Percentiles rank a stretch among this genome's conserved stretches.
phyloP scores from a whole-genome alignment of 2,797 vertebrate species.

The Spheniscus humboldti region DNA sequence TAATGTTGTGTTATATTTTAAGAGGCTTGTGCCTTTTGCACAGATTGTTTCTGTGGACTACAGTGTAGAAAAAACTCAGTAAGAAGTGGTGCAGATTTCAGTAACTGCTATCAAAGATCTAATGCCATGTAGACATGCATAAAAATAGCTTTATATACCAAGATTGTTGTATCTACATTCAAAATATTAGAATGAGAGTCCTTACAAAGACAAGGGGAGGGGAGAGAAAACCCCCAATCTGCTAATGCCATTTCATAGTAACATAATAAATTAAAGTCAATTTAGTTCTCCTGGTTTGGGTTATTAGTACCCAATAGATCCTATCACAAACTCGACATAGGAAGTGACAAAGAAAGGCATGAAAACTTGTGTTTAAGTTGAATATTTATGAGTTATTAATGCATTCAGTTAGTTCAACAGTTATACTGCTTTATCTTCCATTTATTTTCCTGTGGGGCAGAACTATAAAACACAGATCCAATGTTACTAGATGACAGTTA shows the following conservation, averaged over 20 bases:
- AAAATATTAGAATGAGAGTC: not conserved
- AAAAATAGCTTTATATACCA: not conserved
- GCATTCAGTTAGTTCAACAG: not conserved
- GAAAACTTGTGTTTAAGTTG: not conserved
- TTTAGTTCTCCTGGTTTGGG: not conserved
- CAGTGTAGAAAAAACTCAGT: not conserved
- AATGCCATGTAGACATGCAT: not conserved
- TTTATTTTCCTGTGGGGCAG: not conserved
- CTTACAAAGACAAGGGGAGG: not conserved
- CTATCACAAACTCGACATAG: not conserved
- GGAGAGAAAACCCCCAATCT: not conserved
- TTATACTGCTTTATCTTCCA: not conserved
- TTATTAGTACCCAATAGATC: not conserved
- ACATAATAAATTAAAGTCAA: not conserved
- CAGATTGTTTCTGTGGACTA: not conserved
- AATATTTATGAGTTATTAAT: not conserved
- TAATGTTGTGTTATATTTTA: not conserved
- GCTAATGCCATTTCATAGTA: not conserved
- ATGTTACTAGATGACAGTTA: not conserved
- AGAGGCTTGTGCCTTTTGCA: not conserved
- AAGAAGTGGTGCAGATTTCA: not conserved
- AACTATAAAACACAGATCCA: not conserved
- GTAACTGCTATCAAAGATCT: not conserved
- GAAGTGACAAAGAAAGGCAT: not conserved
- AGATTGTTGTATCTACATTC: not conserved